These are phyloP conservation scores for Smithornis capensis DNA, from an alignment of 2,113 vertebrate genomes.

Conservation along the genomic window DNA sequence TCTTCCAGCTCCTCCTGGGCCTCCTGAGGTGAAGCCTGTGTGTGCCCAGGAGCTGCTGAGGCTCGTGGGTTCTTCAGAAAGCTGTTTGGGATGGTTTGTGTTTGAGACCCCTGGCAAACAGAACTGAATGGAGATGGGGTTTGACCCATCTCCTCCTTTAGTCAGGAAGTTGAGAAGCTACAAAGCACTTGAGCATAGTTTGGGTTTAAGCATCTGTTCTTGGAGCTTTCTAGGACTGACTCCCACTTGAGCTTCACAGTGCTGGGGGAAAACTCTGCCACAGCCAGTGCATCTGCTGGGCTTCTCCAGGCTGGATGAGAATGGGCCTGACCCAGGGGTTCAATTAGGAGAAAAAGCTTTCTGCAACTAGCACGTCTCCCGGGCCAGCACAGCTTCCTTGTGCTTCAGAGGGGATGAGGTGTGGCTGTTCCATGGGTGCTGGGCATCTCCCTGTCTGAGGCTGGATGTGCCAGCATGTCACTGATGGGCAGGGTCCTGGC, in stretches of 20 bases:
- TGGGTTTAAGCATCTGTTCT: background rate
- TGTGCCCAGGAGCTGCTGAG: background rate
- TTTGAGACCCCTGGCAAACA: background rate
- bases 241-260: rapidly evolving
- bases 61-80: background rate
- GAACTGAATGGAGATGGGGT: background rate
- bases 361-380: rapidly evolving
- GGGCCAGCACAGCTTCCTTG: rapidly evolving
- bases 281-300: background rate
- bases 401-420: rapidly evolving
- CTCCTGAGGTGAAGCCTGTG: background rate
- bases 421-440: background rate
- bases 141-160: background rate
- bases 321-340: background rate
- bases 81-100: background rate
- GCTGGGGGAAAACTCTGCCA: background rate
- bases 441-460: background rate
- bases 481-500: background rate
- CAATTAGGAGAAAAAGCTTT: background rate
- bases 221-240: background rate
- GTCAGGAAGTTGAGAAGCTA: background rate
- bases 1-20: background rate
- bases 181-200: background rate
- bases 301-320: background rate
- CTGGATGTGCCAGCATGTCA: rapidly evolving